Base-by-base conservation (phyloP, 2,888 invertebrate genomes). In the Zaprionus obscuricornis region DNA sequence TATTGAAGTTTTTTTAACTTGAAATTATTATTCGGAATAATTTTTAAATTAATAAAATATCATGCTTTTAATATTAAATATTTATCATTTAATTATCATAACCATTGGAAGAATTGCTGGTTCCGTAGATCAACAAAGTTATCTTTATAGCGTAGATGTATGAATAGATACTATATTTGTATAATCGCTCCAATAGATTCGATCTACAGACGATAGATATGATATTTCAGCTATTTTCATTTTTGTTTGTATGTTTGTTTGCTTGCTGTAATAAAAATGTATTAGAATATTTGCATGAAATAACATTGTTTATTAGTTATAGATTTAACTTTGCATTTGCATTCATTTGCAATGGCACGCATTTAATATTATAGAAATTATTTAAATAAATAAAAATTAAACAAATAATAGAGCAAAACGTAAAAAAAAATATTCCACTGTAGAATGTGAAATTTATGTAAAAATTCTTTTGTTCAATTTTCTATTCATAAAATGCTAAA, bases 371-470 rank as follows among this genome's bases (percentile, higher is more conserved):
- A 66, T 45, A 66, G 62, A 67, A 37, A 11, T 43, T 47, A 56
- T 60, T 75, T 36, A 66, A 75, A 57, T 62, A 66, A 67, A 82
- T 52, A 47, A 68, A 68, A 74, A 68, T 59, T 71, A 66, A 78
- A 83, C 60, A 82, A 83, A 78, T 74, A 66, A 77, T 74, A 77
- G 50, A 60, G 65, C 60, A 63, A 66, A 81, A 59, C 20, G 46
- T 79, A 82, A 82, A 73, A 73, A 62, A 70, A 78, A 74, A 49
- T 51, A 43, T 64, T 64, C 46, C 72, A 75, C 75, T 51, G 34
- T 18, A 52, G 56, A 56, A 43, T 42, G 63, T 55, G 60, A 57
- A 65, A 51, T 37, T 56, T 37, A 57, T 54, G 40, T 49, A 54
- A 37, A 18, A 59, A 31, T 49, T 27, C 39, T 18, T 29, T 45